Conservation (phyloP, 2,888 invertebrate species). For the Apamea epomidion region DNA sequence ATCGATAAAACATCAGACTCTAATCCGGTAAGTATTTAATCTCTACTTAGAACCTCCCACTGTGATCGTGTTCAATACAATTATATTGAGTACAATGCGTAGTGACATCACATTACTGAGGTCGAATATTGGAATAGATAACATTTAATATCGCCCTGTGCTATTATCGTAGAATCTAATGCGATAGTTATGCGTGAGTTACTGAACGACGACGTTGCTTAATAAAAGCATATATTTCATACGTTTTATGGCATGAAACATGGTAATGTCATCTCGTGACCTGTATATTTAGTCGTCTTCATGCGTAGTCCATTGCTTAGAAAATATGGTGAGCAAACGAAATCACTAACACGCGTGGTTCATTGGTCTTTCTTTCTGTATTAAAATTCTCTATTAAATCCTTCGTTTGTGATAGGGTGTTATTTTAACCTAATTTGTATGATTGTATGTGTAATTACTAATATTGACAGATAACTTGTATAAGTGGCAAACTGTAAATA, state of each 20-base stretch:
- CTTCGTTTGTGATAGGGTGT: too few relatives aligned
- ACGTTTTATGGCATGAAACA: not conserved
- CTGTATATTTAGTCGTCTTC: not conserved
- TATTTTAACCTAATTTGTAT: not conserved
- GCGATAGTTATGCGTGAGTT: constrained; percentile 32
- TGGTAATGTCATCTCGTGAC: not conserved
- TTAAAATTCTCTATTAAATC: not conserved
- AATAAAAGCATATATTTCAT: constrained; percentile 13
- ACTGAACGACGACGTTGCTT: constrained; percentile 1
- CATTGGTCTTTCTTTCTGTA: not conserved
- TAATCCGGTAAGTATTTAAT: constrained; percentile 7
- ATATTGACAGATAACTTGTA: not conserved
- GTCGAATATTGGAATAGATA: constrained; percentile 31
- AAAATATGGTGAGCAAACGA: not conserved
- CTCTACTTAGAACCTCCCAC: constrained; percentile 40
- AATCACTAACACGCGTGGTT: not conserved
- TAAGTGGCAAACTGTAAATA: not conserved
- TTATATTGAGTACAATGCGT: not conserved
- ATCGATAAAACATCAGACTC: constrained; percentile 30
- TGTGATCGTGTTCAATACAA: constrained; percentile 10
- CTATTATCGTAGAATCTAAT: constrained; percentile 23
- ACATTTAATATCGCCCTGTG: constrained; percentile 15
- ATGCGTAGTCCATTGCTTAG: not conserved
- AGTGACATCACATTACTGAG: constrained; percentile 11
- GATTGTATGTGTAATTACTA: not conserved